These are phyloP conservation scores for Aphaenogaster ashmeadi DNA, from an alignment of 1,140 invertebrate genomes.

Conservation along the genomic window DNA sequence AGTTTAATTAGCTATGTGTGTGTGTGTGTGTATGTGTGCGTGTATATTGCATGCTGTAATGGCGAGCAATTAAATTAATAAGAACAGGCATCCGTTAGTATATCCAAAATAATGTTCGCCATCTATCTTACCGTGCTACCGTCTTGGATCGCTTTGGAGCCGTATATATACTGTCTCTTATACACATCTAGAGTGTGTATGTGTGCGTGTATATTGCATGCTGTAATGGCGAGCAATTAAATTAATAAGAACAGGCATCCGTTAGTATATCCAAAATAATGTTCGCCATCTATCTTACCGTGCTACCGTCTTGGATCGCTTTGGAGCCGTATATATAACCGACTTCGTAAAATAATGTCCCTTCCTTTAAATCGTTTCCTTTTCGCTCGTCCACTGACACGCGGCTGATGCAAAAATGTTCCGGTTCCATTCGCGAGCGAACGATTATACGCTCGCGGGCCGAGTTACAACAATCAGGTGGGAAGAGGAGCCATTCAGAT, in stretches of 20 bases:
- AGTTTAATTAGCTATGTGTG: constrained; percentile 80
- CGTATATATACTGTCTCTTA: constrained; percentile 50
- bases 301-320: constrained; percentile 77
- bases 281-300: constrained; percentile 78
- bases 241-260: constrained; percentile 82
- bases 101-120: constrained; percentile 80
- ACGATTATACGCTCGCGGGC: constrained; percentile 47
- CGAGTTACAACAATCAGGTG: constrained; percentile 49
- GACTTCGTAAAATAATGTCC: constrained; percentile 68
- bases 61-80: constrained; percentile 84
- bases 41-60: constrained; percentile 78
- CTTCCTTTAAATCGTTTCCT: constrained; percentile 52
- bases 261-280: constrained; percentile 82
- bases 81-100: constrained; percentile 79
- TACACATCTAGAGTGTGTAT: no score
- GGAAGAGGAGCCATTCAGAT: constrained; percentile 40
- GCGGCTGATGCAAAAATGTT: constrained; percentile 58
- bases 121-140: constrained; percentile 80
- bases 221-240: constrained; percentile 82
- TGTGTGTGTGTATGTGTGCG: background rate
- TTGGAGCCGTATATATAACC: constrained; percentile 48
- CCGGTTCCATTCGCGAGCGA: constrained; percentile 40
- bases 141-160: constrained; percentile 68
- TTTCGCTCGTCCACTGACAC: constrained; percentile 31
- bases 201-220: constrained; percentile 69